Base-by-base conservation (phyloP, 2,797 vertebrate genomes). In the Chromis chromis region DNA sequence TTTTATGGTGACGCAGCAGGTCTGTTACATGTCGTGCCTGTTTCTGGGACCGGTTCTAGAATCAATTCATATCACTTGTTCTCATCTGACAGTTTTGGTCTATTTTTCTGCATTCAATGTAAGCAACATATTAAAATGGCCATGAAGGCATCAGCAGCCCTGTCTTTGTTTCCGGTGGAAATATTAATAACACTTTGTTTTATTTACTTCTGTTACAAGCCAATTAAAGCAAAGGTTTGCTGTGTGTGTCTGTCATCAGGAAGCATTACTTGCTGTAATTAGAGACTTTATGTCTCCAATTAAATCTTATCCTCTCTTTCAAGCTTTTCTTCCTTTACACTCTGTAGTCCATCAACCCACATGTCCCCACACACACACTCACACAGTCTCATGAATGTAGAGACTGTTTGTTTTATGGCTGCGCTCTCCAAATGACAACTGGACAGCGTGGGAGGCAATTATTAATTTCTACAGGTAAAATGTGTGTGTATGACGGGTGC, bases 381-480 rank as follows among this genome's bases (percentile, higher is more conserved):
- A 73, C 52, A 27, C 50, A 19, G 1, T 22, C 52, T 50, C 42
- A 25, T 53, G 55, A 50, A 33, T 6, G 24, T 25, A 59, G 48
- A 61, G 39, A 42, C 31, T 48, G 50, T 65, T 76, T 82, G 65
- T 62, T 76, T 65, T 54, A 21, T 49, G 49, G 11, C 28, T 42
- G 14, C 21, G 61, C 53, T 59, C n/a, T 66, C 46, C 65, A 74
- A 36, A 65, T 64, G 55, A 83, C 78, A 81, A 60, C 59, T 80
- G 74, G 74, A 42, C 72, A 36, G 67, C 17, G 68, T 86, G 64
- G 86, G 80, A 24, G 59, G 60, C 70, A 56, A 39, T 88, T 87
- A 88, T 92, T 90, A 87, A 87, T 89, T 85, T 85, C 68, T 57
- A 36, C 79, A 86, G 82, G 76, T 84, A 83, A 42, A 71, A 79